Evolutionary conservation across 2,888 invertebrate species (phyloP), one percentile per base, ranked within the genome.

Genomic region (Lydus trimaculatus): DNA sequence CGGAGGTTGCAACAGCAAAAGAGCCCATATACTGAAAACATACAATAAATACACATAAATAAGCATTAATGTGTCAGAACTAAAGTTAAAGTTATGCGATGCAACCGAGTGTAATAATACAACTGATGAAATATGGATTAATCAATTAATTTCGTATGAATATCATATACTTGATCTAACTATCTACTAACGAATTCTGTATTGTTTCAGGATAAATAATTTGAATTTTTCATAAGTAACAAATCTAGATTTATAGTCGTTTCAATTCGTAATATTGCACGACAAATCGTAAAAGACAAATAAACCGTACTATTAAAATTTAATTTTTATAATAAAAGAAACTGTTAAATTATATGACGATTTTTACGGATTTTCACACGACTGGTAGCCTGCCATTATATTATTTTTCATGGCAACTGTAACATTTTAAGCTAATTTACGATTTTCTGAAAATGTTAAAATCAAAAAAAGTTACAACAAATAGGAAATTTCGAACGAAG

Each of bases 11-110:
- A 84, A 92, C 92, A 82, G 91, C 90, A 88, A 93, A 93, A 80
- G 92, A 92, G 79, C 92, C 92, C 89, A 92, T 91, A 87, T 92
- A 91, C 91, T 91, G 89, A 17, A 88, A 89, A 82, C 85, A 85
- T 80, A 28, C 23, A 48, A 0, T 2, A 48, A 17, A 48, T 48
- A 1, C 17, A 9, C 31, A 31, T 31, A 15, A 36, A 36, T 36
- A 13, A 36, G 23, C 1, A 13, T 36, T 31, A 31, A 5, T 6
- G 7, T 7, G 31, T 13, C 36, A 36, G n/a, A n/a, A n/a, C n/a
- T n/a, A n/a, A 33, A 36, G 13, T 36, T 36, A 15, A 5, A 36
- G 5, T 36, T 2, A 3, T 1, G 2, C 1, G 7, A 31, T 31
- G 2, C 9, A 6, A 31, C 31, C 2, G 31, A 31, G 7, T 36